These are phyloP conservation scores for Gymnoscopelus braueri DNA, from an alignment of 2,797 vertebrate genomes.

Conservation along the genomic window DNA sequence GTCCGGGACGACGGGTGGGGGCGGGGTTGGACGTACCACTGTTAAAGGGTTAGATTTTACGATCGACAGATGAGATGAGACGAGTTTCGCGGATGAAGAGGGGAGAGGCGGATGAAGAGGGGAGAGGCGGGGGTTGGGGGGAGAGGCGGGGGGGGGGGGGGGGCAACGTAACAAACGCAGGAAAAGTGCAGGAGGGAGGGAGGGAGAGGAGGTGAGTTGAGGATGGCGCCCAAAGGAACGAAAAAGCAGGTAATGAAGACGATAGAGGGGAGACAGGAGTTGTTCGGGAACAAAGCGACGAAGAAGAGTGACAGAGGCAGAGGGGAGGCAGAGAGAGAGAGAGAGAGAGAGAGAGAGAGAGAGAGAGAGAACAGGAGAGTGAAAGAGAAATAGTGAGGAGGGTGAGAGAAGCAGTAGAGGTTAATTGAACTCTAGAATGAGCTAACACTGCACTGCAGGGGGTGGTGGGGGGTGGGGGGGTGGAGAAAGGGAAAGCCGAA, in stretches of 20 bases:
- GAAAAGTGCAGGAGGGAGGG: too few species aligned
- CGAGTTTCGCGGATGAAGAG: slow-evolving; percentile 11
- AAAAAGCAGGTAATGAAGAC: slow-evolving; percentile 25
- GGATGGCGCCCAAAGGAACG: background rate
- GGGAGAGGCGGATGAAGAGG: slow-evolving; percentile 6
- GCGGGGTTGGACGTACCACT: slow-evolving; percentile 50
- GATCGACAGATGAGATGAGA: slow-evolving; percentile 34
- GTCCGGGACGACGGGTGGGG: slow-evolving; percentile 51
- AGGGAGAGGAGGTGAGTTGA: too few species aligned
- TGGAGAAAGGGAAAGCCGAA: slow-evolving; percentile 51
- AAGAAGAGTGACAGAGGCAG: slow-evolving; percentile 22
- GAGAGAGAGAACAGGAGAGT: slow-evolving; percentile 33
- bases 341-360: slow-evolving; percentile 40
- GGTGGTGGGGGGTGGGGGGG: slow-evolving; percentile 63
- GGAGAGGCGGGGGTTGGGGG: slow-evolving; percentile 5
- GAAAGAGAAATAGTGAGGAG: slow-evolving; percentile 17
- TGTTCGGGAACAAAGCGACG: too few species aligned
- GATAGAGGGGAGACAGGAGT: background rate
- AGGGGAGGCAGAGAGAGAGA: slow-evolving; percentile 32
- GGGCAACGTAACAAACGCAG: background rate
- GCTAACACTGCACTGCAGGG: slow-evolving; percentile 77
- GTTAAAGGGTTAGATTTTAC: slow-evolving; percentile 40
- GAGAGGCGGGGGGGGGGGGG: slow-evolving; percentile 21
- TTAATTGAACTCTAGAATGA: slow-evolving; percentile 77
- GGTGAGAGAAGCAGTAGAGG: slow-evolving; percentile 49